Evolutionary conservation across 2,113 vertebrate species (phyloP).

Genomic region (Myotis davidii): DNA sequence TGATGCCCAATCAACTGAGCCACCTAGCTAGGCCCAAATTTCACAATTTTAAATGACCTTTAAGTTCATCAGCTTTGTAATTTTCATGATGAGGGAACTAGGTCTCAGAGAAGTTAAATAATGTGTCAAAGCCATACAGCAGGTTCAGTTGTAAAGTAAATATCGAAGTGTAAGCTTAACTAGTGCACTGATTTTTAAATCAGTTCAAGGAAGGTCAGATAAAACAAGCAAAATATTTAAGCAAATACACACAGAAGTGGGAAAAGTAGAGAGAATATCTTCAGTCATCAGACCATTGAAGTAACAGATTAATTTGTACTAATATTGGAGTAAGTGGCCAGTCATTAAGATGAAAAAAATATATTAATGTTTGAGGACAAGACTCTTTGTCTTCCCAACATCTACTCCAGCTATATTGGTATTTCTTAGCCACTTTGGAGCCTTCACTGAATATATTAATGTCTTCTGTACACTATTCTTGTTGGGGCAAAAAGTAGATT

Average conservation of each 20-base stretch:
- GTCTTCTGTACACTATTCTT: not conserved
- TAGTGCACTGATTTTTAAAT: not conserved
- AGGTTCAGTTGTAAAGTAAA: not conserved
- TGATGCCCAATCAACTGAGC: not conserved
- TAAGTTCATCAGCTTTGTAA: not conserved
- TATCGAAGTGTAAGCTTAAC: not conserved
- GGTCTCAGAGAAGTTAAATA: conserved; percentile 1
- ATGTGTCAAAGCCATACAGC: not conserved
- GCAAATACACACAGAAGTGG: not conserved
- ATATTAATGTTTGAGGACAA: not conserved
- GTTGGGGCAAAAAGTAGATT: not conserved
- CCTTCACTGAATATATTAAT: not conserved
- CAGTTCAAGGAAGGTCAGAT: not conserved
- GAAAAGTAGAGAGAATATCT: not conserved
- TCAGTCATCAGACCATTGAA: not conserved
- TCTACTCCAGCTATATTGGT: not conserved
- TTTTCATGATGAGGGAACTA: conserved; percentile 10
- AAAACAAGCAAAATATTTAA: not conserved
- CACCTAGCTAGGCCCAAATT: not conserved
- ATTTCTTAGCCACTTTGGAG: not conserved
- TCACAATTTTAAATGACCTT: conserved; percentile 20
- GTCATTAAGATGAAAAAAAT: not conserved
- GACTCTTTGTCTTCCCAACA: not conserved
- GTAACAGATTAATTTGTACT: not conserved
- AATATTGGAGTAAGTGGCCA: not conserved